Evolutionary conservation across 2,888 invertebrate species (phyloP).

Genomic region (Lochmaea crataegi): DNA sequence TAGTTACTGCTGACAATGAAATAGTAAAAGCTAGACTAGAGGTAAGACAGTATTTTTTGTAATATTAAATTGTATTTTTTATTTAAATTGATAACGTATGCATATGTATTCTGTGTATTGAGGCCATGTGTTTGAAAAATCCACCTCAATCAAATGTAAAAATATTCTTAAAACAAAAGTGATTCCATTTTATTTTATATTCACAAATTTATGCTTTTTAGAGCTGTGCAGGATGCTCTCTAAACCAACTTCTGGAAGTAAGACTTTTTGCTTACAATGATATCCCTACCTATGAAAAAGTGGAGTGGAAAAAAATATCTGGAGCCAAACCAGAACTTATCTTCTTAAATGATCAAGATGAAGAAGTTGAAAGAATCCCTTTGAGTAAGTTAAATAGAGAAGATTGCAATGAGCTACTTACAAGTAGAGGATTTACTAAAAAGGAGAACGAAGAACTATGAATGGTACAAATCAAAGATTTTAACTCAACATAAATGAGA

Average conservation of each 20-base stretch:
- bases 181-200: constrained; percentile 4
- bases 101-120: constrained; percentile 11
- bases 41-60: constrained; percentile 42
- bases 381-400: constrained; percentile 70
- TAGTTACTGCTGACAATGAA: constrained; percentile 25
- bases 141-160: background rate
- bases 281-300: constrained; percentile 71
- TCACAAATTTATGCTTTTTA: constrained; percentile 65
- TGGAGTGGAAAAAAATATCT: constrained; percentile 75
- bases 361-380: constrained; percentile 73
- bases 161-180: constrained; percentile 7
- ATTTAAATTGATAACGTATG: background rate
- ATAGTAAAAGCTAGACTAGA: constrained; percentile 51
- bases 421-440: constrained; percentile 70
- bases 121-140: background rate
- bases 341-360: constrained; percentile 69
- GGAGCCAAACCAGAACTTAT: constrained; percentile 76
- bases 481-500: background rate
- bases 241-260: constrained; percentile 75
- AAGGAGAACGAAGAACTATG: constrained; percentile 68
- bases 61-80: background rate
- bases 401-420: constrained; percentile 76
- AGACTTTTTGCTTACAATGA: constrained; percentile 76
- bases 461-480: constrained; percentile 28
- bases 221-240: constrained; percentile 77